Conservation (phyloP, 2,113 vertebrate species). For the Pandion haliaetus region DNA sequence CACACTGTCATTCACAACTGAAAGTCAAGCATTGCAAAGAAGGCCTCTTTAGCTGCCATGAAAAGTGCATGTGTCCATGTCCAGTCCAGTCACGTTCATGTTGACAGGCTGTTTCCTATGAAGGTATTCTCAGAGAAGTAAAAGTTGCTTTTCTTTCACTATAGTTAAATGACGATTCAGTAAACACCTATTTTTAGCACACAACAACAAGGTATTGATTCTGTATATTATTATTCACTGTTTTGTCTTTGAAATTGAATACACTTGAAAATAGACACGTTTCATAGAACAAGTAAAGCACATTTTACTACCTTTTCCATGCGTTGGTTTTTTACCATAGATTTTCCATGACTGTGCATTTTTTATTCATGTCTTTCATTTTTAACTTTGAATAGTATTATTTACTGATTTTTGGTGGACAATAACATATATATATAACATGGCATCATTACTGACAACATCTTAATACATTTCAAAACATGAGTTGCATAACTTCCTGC, state of each 20-base stretch:
- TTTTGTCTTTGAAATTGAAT: not conserved
- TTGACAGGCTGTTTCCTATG: not conserved
- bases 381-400: not conserved
- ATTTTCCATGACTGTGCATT: not conserved
- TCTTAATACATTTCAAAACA: not conserved
- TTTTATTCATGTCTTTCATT: not conserved
- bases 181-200: not conserved
- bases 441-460: not conserved
- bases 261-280: not conserved
- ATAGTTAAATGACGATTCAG: not conserved
- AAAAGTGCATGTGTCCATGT: fast-evolving
- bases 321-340: fast-evolving
- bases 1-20: not conserved
- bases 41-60: not conserved
- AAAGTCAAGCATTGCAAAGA: not conserved
- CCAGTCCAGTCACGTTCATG: not conserved
- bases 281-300: not conserved
- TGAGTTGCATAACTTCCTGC: not conserved
- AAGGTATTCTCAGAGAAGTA: not conserved
- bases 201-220: not conserved
- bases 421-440: not conserved
- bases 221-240: not conserved
- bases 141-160: not conserved
- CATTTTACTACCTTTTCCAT: not conserved
- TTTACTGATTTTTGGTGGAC: not conserved